Percentiles rank a stretch among this genome's conserved stretches.
Evolutionary conservation across 1,140 invertebrate species (phyloP).

Genomic region (Globodera rostochiensis): DNA sequence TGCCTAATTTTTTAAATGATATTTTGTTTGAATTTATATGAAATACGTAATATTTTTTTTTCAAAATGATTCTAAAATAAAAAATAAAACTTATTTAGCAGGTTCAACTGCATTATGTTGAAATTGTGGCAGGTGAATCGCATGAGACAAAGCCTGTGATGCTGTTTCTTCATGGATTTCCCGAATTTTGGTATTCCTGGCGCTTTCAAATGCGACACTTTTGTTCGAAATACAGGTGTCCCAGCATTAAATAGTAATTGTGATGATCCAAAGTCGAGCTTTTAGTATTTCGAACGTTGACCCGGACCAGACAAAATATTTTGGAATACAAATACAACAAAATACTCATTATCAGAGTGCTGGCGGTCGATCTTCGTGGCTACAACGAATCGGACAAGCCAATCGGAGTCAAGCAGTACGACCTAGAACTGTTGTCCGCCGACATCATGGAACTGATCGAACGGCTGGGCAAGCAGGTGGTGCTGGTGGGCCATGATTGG

Average conservation of each 20-base stretch:
- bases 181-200: constrained; percentile 76
- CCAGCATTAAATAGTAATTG: neutral
- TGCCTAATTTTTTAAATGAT: too few relatives aligned
- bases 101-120: constrained; percentile 78
- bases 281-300: neutral
- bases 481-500: constrained; percentile 79
- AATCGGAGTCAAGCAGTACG: constrained; percentile 71
- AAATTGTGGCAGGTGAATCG: constrained; percentile 68
- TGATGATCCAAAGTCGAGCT: too few relatives aligned
- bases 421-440: constrained; percentile 71
- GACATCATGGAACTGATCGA: constrained; percentile 76
- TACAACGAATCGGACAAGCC: constrained; percentile 50
- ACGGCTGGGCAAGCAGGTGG: constrained; percentile 69
- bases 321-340: neutral
- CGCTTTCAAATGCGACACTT: constrained; percentile 25
- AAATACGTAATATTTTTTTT: neutral
- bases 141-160: constrained; percentile 71
- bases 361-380: constrained; percentile 50
- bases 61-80: too few relatives aligned
- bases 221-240: constrained; percentile 1
- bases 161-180: constrained; percentile 77
- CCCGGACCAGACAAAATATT: neutral
- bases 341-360: constrained; percentile 28
- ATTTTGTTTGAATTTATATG: neutral
- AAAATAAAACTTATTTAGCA: constrained; percentile 68